Base-by-base conservation (phyloP, 2,113 vertebrate species). In the Notiomystis cincta region DNA sequence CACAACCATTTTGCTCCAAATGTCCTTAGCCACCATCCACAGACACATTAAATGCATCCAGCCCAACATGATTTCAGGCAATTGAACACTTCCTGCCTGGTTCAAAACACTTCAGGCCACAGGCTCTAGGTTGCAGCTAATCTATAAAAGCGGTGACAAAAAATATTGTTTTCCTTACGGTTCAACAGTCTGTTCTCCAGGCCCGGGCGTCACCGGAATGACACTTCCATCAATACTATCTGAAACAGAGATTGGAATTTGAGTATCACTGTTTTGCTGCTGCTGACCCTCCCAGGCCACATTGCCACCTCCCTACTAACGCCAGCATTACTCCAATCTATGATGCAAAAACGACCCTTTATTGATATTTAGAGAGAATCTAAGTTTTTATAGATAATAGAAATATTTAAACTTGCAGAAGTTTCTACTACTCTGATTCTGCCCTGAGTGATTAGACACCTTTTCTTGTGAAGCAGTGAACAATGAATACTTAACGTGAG, bases 161-260 rank as follows among this genome's bases (percentile, higher is more conserved):
- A 16, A 81, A 53, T 4, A 75, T 7, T 64, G 27, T 66, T 93
- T 97, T 97, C 47, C 99, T 99, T 98, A 99, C 99, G 99, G 99
- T 98, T 99, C 98, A 91, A 98, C 95, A n/a, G 97, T 97, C 96
- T 98, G 98, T 82, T 99, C 98, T 94, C 97, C 98, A 50, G 98
- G 98, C 54, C 97, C 98, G 62, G 98, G 98, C 20, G 97, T 98
- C 79, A 98, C 90, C 0, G 97, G 97, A 87, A 98, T 82, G 64
- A 66, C 97, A 91, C 93, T 97, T 95, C 98, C 98, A 90, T 98
- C 98, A 84, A 98, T 93, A 83, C 98, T 98, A 90, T 97, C 99
- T 99, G 98, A 96, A 98, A 97, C 67, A 97, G 64, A 98, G 90
- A 95, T 61, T 45, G 58, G 42, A 66, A 56, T 82, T 85, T 57